Base-by-base conservation (phyloP, 2,888 invertebrate genomes). In the Agonum fuliginosum region DNA sequence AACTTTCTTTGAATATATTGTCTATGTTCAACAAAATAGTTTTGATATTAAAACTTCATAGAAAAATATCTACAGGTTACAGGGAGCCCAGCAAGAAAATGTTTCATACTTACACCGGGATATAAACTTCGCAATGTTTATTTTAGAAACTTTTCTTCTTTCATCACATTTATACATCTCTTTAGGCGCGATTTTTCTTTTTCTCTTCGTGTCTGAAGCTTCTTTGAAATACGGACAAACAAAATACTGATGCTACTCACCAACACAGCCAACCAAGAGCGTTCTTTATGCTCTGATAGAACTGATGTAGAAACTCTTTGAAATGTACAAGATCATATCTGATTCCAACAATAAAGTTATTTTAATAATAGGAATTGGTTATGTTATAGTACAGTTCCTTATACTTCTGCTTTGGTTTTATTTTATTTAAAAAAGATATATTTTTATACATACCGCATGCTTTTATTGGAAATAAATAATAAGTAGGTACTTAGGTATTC, bases 151-250 rank as follows among this genome's bases (percentile, higher is more conserved):
- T 70, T 46, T 46, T 22, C 17, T 70, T 46, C 24, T 43, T 27
- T 37, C 43, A 70, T 70, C 46, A 70, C 24, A 24, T 70, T 70
- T 46, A 43, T 70, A 43, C 46, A 70, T 46, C 70, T 70, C 70
- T 70, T 70, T 46, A 70, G 20, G 17, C 46, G 48, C n/a, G 12
- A 24, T 46, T 46, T 70, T 70, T 46, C 46, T 46, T 70, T 70
- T 70, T 41, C 12, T 14, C 24, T 70, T 70, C 37, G 17, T 46
- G 24, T 70, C 70, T 43, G 37, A 8, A 46, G 70, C 46, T 43
- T 12, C 70, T 70, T 27, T 46, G 24, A 27, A 70, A 70, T 17
- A 67, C 34, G n/a, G 14, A 19, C 67, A 30, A 67, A 37, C 20
- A 37, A 41, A 67, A 67, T 41, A 67, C 20, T 22, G 41, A 67